phyloP scores from a whole-genome alignment of 2,888 invertebrate species.

The Melanargia galathea region DNA sequence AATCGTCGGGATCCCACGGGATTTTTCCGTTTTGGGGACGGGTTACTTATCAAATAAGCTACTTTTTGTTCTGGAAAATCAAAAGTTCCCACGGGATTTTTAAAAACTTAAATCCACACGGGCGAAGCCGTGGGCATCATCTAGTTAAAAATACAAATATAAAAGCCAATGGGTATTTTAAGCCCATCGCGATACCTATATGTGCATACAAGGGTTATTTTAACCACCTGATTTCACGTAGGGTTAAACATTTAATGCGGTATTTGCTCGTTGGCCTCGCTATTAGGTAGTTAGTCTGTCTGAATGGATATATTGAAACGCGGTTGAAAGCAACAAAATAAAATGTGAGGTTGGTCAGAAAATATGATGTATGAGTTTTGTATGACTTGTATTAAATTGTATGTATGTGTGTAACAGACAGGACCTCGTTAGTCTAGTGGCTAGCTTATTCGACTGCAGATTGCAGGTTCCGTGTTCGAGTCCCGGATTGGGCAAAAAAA shows the following conservation, averaged over 20 bases:
- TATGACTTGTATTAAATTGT: neutral
- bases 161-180: neutral
- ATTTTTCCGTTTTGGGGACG: no score
- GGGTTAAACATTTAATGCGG: constrained; percentile 27
- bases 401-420: neutral
- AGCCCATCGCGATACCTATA: neutral
- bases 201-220: neutral
- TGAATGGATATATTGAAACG: constrained; percentile 20
- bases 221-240: constrained; percentile 13
- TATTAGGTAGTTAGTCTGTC: constrained; percentile 9
- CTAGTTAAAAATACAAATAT: neutral
- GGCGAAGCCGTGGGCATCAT: no score
- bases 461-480: no score
- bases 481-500: no score
- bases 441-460: no score
- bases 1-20: no score
- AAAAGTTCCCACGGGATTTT: no score
- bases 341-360: constrained; percentile 1
- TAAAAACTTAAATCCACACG: no score
- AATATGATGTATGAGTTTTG: constrained; percentile 2
- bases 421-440: no score
- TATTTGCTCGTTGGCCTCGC: constrained; percentile 21
- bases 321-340: constrained; percentile 20
- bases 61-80: no score
- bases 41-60: no score